Evolutionary conservation across 2,113 vertebrate species (phyloP), one percentile per base, ranked within the genome.

Genomic region (Vanacampus margaritifer): DNA sequence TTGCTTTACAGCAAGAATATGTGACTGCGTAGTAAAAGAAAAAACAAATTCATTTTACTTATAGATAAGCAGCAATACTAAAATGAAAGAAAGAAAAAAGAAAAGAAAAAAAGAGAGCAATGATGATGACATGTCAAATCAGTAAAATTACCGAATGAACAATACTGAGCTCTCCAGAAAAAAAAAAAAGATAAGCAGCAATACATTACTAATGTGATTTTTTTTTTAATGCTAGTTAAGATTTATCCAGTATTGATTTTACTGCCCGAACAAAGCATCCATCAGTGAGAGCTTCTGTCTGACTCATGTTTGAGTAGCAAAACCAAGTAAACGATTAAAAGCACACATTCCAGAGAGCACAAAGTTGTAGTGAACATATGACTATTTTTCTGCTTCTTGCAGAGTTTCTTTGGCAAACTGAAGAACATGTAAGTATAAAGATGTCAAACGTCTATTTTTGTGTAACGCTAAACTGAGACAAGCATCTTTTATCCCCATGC

Each of bases 391-490:
- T 60, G 76, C 24, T 74, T 79, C 81, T 80, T 78, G 57, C 84
- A 93, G 92, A 91, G 81, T 82, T 89, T 90, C 58, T 89, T 92
- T 74, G 90, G 84, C 73, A 91, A 91, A 83, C 54, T 81, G 13
- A 93, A 90, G 74, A 89, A 82, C 53, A 66, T 64, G 90, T 91
- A 68, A 86, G 88, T 88, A 65, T n/a, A 39, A 14, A 13, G 0
- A 5, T n/a, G 0, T 1, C 12, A 6, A 28, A 2, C 9, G 8
- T 58, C 17, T 48, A 1, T 3, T 39, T 13, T 39, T 62, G 1
- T 17, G 10, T 32, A 28, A n/a, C 4, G 10, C 10, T 21, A 8
- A 3, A 8, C 39, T 2, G 45, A 62, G 63, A 2, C 23, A 2
- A 8, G n/a, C 45, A 51, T 16, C 6, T 68, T 53, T 39, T 13